Evolutionary conservation across 2,113 vertebrate species (phyloP).

Genomic region (mouse (Mus musculus)): DNA sequence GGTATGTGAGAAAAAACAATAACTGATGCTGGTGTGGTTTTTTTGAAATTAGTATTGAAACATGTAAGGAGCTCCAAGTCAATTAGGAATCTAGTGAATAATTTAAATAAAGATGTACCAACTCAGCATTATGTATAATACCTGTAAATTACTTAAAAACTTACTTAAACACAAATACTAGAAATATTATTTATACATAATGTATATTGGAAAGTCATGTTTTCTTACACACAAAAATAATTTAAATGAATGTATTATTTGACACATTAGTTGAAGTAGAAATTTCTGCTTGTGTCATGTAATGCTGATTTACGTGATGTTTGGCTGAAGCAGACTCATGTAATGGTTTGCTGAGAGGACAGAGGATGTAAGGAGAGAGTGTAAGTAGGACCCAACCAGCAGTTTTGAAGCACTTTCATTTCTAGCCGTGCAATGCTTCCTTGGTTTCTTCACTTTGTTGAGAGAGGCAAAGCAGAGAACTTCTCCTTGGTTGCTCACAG

Average conservation of each 20-base stretch:
- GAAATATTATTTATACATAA: background rate
- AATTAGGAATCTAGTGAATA: background rate
- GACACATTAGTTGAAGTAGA: background rate
- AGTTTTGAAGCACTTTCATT: no score
- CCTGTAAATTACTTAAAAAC: background rate
- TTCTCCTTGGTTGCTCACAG: no score
- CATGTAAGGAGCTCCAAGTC: background rate
- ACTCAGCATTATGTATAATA: background rate
- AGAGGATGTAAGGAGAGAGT: no score
- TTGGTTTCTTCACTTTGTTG: no score
- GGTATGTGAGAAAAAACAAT: background rate
- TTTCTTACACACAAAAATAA: background rate
- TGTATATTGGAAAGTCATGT: background rate
- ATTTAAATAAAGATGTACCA: background rate
- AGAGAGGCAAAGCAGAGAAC: no score
- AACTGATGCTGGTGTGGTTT: background rate
- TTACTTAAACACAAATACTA: background rate
- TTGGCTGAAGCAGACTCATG: no score
- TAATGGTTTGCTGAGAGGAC: no score
- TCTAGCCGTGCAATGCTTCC: no score
- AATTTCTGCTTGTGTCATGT: no score
- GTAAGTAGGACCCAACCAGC: no score
- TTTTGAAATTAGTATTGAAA: background rate
- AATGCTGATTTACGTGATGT: no score
- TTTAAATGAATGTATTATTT: constrained; percentile 9